Conservation (phyloP, 2,888 invertebrate genomes). For the Melikaiella ostensackeni region DNA sequence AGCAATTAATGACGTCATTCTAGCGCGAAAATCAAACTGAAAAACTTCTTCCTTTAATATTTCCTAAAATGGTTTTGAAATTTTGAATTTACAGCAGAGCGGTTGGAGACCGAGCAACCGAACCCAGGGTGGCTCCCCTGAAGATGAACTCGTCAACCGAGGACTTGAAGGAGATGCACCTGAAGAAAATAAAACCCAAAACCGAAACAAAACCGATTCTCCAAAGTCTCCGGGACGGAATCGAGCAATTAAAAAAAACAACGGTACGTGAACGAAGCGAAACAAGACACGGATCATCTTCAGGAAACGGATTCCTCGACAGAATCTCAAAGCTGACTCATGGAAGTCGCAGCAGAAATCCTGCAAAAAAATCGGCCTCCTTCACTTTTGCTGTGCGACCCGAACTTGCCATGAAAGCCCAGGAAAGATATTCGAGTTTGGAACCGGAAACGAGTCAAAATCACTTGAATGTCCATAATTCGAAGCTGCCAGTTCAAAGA, state of each 20-base stretch:
- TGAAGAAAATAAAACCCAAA: slow-evolving; percentile 74
- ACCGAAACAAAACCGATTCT: slow-evolving; percentile 72
- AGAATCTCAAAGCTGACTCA: slow-evolving; percentile 72
- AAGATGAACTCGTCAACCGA: slow-evolving; percentile 67
- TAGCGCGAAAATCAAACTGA: neutral
- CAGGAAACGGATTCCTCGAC: slow-evolving; percentile 70
- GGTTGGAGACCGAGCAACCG: slow-evolving; percentile 74
- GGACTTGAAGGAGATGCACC: slow-evolving; percentile 70
- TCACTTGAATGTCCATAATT: slow-evolving; percentile 42
- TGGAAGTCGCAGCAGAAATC: slow-evolving; percentile 69
- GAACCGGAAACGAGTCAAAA: slow-evolving; percentile 65
- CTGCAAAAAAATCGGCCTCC: slow-evolving; percentile 76
- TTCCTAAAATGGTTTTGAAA: neutral
- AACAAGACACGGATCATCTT: slow-evolving; percentile 52
- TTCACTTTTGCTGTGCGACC: slow-evolving; percentile 75
- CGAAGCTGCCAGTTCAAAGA: slow-evolving; percentile 72
- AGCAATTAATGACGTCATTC: neutral
- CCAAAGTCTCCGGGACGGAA: slow-evolving; percentile 71
- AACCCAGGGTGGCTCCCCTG: slow-evolving; percentile 73
- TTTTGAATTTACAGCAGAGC: slow-evolving; percentile 65
- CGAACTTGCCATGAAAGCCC: slow-evolving; percentile 70
- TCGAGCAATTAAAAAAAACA: slow-evolving; percentile 71
- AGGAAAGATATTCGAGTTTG: slow-evolving; percentile 73
- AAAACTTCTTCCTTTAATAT: neutral
- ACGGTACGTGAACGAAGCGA: slow-evolving; percentile 58